Evolutionary conservation across 2,888 invertebrate genomes (phyloP), one percentile per base, ranked within the genome.

Genomic region (Athalia rosae): DNA sequence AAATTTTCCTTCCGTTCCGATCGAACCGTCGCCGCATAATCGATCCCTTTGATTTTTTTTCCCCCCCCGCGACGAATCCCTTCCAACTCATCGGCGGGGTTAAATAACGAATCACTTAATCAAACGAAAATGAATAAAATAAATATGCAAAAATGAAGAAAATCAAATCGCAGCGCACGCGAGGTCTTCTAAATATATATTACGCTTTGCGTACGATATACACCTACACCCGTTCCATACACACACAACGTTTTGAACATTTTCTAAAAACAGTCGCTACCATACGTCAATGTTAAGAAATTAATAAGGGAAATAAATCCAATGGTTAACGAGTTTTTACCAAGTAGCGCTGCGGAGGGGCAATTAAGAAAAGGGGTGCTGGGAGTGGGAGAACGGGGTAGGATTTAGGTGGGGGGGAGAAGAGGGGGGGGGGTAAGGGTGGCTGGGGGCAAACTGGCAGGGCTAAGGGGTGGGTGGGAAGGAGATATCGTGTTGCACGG

Each of bases 281-380:
- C 45, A 74, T 74, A 74, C 59, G 62, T 62, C 61, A 62, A 74
- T 74, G 74, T 41, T 74, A 13, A 28, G 41, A 74, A 61, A 74
- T 74, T 74, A 74, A 74, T 74, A 74, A 78, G 78, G 79, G 83
- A 87, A 86, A 88, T 87, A 89, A 89, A 88, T 88, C 86, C 84
- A 83, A 82, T 84, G 85, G 84, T 83, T 88, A 89, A 89, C 86
- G 88, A 89, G 88, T 89, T 89, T 89, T 89, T 87, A 88, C 85
- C 82, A 81, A 81, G 85, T 80, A 79, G 79, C 74, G 79, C 81
- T 48, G 61, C 59, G 48, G 80, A 79, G 64, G 82, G 84, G 83
- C 85, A 87, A 87, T 87, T 88, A 87, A 88, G 86, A 86, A 83
- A 82, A 81, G 80, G 80, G 80, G 82, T 63, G 76, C 58, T 45